Base-by-base conservation (phyloP, 2,113 vertebrate species). In the Lota lota region DNA sequence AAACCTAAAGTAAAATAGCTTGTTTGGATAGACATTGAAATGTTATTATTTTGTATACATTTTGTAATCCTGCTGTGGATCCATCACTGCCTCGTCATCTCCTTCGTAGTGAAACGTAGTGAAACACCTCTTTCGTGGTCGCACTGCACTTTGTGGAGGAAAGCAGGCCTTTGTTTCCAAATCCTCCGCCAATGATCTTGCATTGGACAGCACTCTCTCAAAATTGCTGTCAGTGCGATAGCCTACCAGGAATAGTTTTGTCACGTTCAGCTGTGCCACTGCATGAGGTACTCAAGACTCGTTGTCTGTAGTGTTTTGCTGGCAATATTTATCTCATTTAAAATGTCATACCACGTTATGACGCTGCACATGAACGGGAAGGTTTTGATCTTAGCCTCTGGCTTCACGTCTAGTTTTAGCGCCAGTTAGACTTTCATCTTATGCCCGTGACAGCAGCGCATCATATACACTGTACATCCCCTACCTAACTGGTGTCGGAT, bases 361-460 rank as follows among this genome's bases (percentile, higher is more conserved):
- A n/a, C n/a, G n/a, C n/a, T n/a, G n/a, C n/a, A n/a, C n/a, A n/a
- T n/a, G n/a, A n/a, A n/a, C n/a, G n/a, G n/a, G n/a, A n/a, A n/a
- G n/a, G n/a, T n/a, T n/a, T n/a, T n/a, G n/a, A n/a, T n/a, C n/a
- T n/a, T n/a, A n/a, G n/a, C n/a, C n/a, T n/a, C n/a, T n/a, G n/a
- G 60, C 60, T 61, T 61, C 21, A 61, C 22, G 16, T 61, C 19
- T 59, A 20, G 57, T 59, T 59, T 59, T 59, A 59, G 57, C 12
- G n/a, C 10, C 57, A 20, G 60, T 61, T 61, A 61, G 60, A 61
- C 57, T 59, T 59, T 59, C 60, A 61, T 61, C 12, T 61, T 61
- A 21, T 24, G 21, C 60, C 21, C 22, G 14, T 61, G 60, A 61
- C 21, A 17, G 7, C 60, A 61, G 60, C 22, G 12, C 60, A 24